Evolutionary conservation across 2,113 vertebrate species (phyloP), one percentile per base, ranked within the genome.

Genomic region (Hassar affinis): DNA sequence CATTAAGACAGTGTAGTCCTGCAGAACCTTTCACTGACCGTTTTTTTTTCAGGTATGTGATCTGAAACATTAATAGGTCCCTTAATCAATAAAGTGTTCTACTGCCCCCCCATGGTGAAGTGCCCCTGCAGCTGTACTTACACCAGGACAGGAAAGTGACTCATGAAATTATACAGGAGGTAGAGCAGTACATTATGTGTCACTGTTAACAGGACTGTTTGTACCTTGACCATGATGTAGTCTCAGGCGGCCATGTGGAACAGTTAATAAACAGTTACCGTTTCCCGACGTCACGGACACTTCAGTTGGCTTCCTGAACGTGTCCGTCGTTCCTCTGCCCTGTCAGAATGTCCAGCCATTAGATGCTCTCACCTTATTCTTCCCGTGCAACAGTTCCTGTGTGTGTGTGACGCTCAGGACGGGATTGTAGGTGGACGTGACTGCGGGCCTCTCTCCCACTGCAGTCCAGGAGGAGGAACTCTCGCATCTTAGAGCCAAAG

Each of bases 341-440:
- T 22, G 1, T 62, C 62, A n/a, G 51, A 80, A 78, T 22, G 42
- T 80, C 64, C 64, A 54, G 83, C 66, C 49, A 35, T 61, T 76
- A n/a, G 20, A 2, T 75, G 56, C 22, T 74, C 91, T 75, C 94
- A 99, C 98, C 97, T 97, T 98, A 71, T 95, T 96, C 92, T 95
- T 98, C 82, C 97, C 96, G 87, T 95, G 95, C 87, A 98, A 94
- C 54, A 96, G 86, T 92, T 95, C 95, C 0, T 90, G 94, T 87
- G 94, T 92, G 87, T 96, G 93, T 71, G 89, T 93, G 92, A 99
- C 94, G 91, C 95, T 97, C 89, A 96, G 94, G 90, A 99, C 95
- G 90, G 89, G 94, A 92, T 99, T 99, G 91, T 94, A 94, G 85
- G 88, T 0, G 47, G 90, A 92, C 84, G 92, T 95, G 87, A 84